Percentiles rank a stretch among this genome's conserved stretches.
Conservation (phyloP, 23 tunicate species). For the Pegea sp. region DNA sequence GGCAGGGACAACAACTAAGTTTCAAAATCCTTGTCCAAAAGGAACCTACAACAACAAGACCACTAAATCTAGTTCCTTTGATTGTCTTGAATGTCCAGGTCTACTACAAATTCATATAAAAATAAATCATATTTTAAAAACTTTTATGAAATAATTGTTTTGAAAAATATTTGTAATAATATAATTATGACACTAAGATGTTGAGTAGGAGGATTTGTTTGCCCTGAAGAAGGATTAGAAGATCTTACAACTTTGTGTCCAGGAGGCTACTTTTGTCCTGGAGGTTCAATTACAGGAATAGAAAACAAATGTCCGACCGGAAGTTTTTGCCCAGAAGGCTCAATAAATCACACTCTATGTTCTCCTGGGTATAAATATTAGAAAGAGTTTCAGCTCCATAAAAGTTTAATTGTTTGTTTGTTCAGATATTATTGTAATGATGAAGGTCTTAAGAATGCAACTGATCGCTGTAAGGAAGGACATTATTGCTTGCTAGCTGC, state of each 20-base stretch:
- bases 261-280: conserved; percentile 58
- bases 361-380: conserved; percentile 35
- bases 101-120: neutral
- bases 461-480: conserved; percentile 59
- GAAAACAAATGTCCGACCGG: conserved; percentile 42
- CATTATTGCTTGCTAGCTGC: conserved; percentile 62
- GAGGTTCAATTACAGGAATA: conserved; percentile 24
- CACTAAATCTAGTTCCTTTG: conserved; percentile 4
- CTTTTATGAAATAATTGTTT: too few relatives aligned
- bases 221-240: conserved; percentile 18
- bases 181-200: too few relatives aligned
- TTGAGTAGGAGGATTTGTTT: conserved; percentile 68
- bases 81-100: conserved; percentile 64
- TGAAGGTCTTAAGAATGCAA: conserved; percentile 11
- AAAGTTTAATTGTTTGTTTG: too few relatives aligned
- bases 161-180: too few relatives aligned
- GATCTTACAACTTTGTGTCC: conserved; percentile 38
- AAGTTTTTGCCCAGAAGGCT: conserved; percentile 29
- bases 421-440: conserved; percentile 48
- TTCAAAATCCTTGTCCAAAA: conserved; percentile 17
- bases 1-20: conserved; percentile 6
- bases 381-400: too few relatives aligned
- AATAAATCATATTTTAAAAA: too few relatives aligned
- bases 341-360: conserved; percentile 14
- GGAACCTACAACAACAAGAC: conserved; percentile 80